Base-by-base conservation (phyloP, 2,113 vertebrate species). In the Mesoclemmys tuberculata region DNA sequence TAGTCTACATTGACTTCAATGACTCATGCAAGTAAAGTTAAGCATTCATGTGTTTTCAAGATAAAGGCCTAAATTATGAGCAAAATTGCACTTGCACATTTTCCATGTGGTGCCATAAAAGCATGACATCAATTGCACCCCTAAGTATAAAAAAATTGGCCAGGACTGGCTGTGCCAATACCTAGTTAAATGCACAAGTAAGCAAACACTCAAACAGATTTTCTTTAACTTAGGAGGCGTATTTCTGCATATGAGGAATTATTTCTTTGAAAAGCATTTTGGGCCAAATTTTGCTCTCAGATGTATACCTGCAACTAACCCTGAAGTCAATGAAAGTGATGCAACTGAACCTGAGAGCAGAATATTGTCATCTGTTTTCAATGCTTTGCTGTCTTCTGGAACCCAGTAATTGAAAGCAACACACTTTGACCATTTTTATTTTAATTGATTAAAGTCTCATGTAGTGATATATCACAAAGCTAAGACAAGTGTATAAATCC, bases 41-140 rank as follows among this genome's bases (percentile, higher is more conserved):
- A 61, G 52, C 44, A 14, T 5, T 75, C 52, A 18, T 51, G 6
- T 31, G 49, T 48, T 85, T 61, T 48, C 44, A 85, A 3, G 16
- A 92, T 41, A 46, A 85, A 48, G 83, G 85, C 3, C 19, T 88
- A 92, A 90, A 87, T 5, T 41, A 61, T 49, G 91, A 92, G 64
- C 11, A 85, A 92, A 89, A 29, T 56, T 56, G 11, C 46, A 81
- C 49, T 90, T 61, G 79, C 51, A 84, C 38, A 22, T 27, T 46
- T 84, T 54, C 61, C n/a, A 51, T 8, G 1, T 61, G 12, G 27
- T 61, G 58, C 93, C 51, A 31, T 44, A 56, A 54, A 89, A 8
- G 22, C 80, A 91, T 61, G 56, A 61, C 6, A 61, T 61, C 56
- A 61, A 61, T 2, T n/a, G 1, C 13, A 48, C n/a, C 68, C 13